A percentile compares a stretch with the other conserved stretches of the same genome.
These are phyloP conservation scores for Linnaemya vulpina DNA, from an alignment of 2,888 invertebrate species.

Conservation along the genomic window DNA sequence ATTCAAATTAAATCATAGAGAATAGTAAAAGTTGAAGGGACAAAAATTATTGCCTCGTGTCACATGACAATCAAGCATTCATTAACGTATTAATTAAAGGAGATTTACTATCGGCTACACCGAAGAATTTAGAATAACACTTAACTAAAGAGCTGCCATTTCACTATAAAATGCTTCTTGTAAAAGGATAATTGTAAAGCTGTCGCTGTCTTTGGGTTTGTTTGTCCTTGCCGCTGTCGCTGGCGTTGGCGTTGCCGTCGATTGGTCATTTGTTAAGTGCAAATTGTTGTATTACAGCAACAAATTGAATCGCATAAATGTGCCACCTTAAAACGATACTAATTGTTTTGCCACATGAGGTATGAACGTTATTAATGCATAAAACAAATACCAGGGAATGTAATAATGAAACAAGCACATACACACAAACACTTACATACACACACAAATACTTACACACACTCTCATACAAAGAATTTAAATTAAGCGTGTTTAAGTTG, in stretches of 20 bases:
- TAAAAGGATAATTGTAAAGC: constrained; percentile 14
- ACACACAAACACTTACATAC: background rate
- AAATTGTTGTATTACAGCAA: constrained; percentile 57
- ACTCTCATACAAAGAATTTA: background rate
- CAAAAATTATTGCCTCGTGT: constrained; percentile 15
- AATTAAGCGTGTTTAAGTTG: background rate
- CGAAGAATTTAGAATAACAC: constrained; percentile 30
- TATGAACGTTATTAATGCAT: constrained; percentile 27
- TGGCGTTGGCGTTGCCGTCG: background rate
- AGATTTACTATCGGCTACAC: background rate
- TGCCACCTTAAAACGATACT: constrained; percentile 40
- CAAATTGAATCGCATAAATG: constrained; percentile 54
- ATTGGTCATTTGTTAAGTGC: constrained; percentile 56
- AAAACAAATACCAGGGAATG: constrained; percentile 1
- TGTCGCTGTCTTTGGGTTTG: background rate
- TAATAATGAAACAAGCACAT: background rate
- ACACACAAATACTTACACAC: background rate
- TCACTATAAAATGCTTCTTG: constrained; percentile 12
- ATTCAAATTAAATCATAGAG: background rate
- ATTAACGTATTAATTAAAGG: constrained; percentile 36
- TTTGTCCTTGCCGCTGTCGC: too few relatives aligned
- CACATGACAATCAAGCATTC: background rate
- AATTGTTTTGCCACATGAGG: constrained; percentile 55
- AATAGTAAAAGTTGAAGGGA: too few relatives aligned
- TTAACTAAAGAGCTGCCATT: background rate